Evolutionary conservation across 2,113 vertebrate genomes (phyloP).

Genomic region (Talpa occidentalis): DNA sequence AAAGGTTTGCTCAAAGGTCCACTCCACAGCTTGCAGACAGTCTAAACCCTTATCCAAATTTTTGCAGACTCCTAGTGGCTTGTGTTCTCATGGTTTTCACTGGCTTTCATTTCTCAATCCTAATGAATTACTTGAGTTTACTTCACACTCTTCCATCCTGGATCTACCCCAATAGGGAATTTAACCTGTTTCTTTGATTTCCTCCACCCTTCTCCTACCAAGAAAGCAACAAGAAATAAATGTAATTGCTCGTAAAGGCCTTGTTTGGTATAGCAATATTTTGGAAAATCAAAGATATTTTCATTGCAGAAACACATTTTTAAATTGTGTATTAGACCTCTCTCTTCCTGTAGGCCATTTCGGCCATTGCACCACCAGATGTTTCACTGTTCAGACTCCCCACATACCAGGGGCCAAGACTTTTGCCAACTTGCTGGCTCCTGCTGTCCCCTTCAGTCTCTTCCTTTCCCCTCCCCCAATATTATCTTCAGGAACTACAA

Average conservation of each 20-base stretch:
- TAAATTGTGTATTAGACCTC: neutral
- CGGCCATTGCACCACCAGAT: neutral
- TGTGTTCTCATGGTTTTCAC: neutral
- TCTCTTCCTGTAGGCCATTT: neutral
- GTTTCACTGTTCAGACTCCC: neutral
- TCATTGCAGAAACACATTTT: neutral
- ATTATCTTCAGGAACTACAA: neutral
- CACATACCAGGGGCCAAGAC: neutral
- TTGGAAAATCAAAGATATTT: neutral
- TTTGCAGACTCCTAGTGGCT: neutral
- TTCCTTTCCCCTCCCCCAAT: rapidly evolving
- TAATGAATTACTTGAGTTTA: neutral
- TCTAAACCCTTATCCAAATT: neutral
- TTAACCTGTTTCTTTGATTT: neutral
- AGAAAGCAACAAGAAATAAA: constrained; percentile 25
- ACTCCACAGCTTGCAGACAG: neutral
- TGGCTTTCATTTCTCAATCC: neutral
- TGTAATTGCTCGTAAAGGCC: neutral
- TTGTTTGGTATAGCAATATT: neutral
- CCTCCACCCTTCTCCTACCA: neutral
- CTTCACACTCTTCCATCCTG: neutral
- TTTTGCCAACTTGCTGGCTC: neutral
- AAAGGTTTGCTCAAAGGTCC: neutral
- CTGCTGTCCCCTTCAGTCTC: neutral
- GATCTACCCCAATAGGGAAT: neutral